These are phyloP conservation scores for Epizoanthus scotinus DNA, from an alignment of 92 coral and sea anemone genomes.

Conservation along the genomic window DNA sequence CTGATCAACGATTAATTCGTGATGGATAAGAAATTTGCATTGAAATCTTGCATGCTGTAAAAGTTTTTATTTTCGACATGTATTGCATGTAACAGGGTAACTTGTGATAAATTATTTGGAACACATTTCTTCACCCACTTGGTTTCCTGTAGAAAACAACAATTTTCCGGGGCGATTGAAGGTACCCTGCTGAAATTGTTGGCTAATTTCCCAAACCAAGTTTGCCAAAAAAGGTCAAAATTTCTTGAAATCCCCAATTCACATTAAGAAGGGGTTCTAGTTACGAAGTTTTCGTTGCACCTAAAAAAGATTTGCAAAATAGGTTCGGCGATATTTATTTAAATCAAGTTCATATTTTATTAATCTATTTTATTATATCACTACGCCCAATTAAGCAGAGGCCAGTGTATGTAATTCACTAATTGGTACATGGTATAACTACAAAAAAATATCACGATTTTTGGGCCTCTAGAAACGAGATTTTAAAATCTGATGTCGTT, in stretches of 20 bases:
- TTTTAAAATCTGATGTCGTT: neutral
- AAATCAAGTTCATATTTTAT: neutral
- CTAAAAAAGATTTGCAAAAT: neutral
- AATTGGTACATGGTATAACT: too few relatives aligned
- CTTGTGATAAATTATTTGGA: neutral
- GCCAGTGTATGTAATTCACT: neutral
- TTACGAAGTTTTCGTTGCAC: neutral
- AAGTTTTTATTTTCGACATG: neutral
- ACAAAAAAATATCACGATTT: neutral
- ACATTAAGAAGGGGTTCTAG: neutral
- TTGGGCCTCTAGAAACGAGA: neutral
- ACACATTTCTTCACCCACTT: neutral
- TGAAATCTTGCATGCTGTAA: neutral
- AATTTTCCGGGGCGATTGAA: neutral
- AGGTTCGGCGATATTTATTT: neutral
- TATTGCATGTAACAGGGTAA: neutral
- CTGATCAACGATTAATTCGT: too few relatives aligned
- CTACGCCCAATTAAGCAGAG: neutral
- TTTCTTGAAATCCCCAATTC: neutral
- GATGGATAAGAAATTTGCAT: too few relatives aligned
- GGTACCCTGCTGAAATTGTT: neutral
- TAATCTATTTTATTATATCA: neutral
- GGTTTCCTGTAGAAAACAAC: neutral
- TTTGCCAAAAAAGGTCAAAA: conserved; percentile 19
- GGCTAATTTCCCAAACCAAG: neutral